phyloP scores from a whole-genome alignment of 2,888 invertebrate species.

The Tipula confusa region DNA sequence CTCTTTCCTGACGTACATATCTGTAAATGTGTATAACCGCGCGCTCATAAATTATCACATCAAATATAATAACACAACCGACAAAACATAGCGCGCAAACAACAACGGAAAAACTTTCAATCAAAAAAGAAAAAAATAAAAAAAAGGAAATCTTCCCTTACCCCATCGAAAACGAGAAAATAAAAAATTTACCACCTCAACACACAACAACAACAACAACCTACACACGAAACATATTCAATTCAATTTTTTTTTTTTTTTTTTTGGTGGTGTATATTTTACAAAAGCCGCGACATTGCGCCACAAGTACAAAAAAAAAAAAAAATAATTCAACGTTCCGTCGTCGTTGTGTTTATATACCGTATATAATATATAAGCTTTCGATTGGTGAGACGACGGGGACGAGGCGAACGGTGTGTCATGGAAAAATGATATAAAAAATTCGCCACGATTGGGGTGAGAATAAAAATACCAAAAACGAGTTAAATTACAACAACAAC shows the following conservation, averaged over 20 bases:
- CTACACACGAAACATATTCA: background rate
- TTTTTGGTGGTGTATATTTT: background rate
- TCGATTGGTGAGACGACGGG: background rate
- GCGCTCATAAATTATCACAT: conserved; percentile 25
- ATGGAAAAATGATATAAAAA: background rate
- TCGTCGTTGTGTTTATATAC: background rate
- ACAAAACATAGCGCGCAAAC: background rate
- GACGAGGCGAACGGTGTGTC: background rate
- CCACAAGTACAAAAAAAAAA: conserved; percentile 28
- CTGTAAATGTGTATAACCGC: background rate
- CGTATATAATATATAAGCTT: background rate
- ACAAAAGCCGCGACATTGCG: conserved; percentile 29
- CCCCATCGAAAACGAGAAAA: background rate
- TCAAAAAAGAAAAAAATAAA: conserved; percentile 5
- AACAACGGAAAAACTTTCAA: conserved; percentile 14
- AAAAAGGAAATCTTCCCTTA: background rate
- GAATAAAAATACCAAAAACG: background rate
- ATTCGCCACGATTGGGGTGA: background rate
- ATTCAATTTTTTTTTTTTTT: background rate
- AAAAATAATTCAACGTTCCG: background rate
- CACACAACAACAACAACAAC: background rate
- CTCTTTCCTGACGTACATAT: background rate
- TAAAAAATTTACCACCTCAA: background rate
- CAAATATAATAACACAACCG: conserved; percentile 20
- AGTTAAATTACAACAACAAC: background rate